Conservation (phyloP, 2,888 invertebrate species). For the Hirtodrosophila duncani region DNA sequence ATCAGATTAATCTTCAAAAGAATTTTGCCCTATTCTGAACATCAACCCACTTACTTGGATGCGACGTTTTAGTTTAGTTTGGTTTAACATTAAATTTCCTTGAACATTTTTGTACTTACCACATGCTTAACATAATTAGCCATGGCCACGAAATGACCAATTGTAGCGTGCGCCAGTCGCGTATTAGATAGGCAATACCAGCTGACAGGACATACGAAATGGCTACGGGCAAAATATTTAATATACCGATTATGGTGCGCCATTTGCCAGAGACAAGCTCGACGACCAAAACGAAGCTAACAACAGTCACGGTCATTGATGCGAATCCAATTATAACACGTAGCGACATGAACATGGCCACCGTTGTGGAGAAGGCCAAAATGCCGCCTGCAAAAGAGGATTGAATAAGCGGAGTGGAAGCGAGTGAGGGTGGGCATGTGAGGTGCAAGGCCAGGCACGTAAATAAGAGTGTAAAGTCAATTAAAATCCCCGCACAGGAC, state of each 20-base stretch:
- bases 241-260: constrained; percentile 83
- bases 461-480: constrained; percentile 68
- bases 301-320: constrained; percentile 82
- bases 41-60: too few relatives aligned
- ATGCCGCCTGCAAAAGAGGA: constrained; percentile 74
- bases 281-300: constrained; percentile 84
- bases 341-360: constrained; percentile 80
- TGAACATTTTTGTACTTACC: constrained; percentile 77
- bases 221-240: constrained; percentile 82
- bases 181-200: constrained; percentile 81
- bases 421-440: constrained; percentile 31
- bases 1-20: too few relatives aligned
- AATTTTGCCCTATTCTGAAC: too few relatives aligned
- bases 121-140: constrained; percentile 79
- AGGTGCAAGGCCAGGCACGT: constrained; percentile 65
- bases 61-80: too few relatives aligned
- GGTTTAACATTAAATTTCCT: too few relatives aligned
- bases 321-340: constrained; percentile 82
- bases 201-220: constrained; percentile 81
- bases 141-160: constrained; percentile 82
- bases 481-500: constrained; percentile 52
- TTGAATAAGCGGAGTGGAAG: constrained; percentile 8
- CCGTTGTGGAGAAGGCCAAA: constrained; percentile 81
- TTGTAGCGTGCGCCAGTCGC: constrained; percentile 80
- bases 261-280: constrained; percentile 83